Evolutionary conservation across 2,113 vertebrate species (phyloP).

Genomic region (Varanus salvator): DNA sequence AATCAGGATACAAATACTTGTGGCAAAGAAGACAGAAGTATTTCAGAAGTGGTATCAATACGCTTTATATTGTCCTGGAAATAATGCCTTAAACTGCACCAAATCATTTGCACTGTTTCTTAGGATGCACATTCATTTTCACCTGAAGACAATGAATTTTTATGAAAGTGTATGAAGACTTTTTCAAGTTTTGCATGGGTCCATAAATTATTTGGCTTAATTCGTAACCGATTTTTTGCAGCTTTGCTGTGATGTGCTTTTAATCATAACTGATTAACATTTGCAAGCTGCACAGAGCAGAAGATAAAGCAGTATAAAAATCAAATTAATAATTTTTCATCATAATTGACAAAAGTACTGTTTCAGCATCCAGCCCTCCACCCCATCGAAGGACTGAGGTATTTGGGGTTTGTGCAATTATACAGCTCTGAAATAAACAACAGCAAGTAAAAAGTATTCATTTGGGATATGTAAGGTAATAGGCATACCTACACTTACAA

Average conservation of each 20-base stretch:
- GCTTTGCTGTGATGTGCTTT: not conserved
- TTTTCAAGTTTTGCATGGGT: not conserved
- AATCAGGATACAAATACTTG: not conserved
- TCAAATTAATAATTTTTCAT: not conserved
- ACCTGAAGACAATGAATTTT: not conserved
- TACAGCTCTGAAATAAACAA: not conserved
- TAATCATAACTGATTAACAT: not conserved
- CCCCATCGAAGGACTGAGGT: no score
- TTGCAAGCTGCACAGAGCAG: not conserved
- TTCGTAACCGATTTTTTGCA: not conserved
- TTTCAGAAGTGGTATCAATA: not conserved
- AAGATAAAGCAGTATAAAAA: not conserved
- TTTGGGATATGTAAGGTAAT: not conserved
- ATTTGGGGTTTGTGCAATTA: not conserved
- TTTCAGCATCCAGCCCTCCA: not conserved
- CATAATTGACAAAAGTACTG: no score
- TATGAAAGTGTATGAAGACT: not conserved
- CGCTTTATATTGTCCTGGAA: not conserved
- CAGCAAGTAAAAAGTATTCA: not conserved
- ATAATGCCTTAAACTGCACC: not conserved
- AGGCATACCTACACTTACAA: not conserved
- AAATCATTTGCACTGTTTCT: not conserved
- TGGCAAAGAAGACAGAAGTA: no score
- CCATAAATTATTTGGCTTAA: not conserved
- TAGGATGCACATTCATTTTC: not conserved